These are phyloP conservation scores for Haemorhous mexicanus DNA, from an alignment of 2,113 vertebrate genomes.

Conservation along the genomic window DNA sequence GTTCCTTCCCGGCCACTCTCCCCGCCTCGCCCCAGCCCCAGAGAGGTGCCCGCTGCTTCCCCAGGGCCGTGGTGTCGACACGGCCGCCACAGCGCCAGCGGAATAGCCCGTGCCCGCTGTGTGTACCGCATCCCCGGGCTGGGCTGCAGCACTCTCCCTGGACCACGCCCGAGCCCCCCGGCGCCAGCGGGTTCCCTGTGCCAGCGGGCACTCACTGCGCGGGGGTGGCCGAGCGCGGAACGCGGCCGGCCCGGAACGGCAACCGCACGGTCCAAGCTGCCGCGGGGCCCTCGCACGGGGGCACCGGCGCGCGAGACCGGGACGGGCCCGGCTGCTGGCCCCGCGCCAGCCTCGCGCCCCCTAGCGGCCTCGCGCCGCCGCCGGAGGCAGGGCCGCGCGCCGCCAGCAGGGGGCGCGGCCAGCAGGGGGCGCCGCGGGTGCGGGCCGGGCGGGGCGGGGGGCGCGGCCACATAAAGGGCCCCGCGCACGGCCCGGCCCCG, in stretches of 20 bases:
- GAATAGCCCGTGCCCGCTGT: neutral
- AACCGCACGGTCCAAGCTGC: neutral
- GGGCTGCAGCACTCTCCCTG: neutral
- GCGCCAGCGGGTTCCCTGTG: neutral
- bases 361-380: no score
- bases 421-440: no score
- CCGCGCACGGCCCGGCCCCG: rapidly evolving
- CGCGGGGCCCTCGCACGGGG: neutral
- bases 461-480: neutral
- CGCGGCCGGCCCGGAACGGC: neutral
- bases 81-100: no score
- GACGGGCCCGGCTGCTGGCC: neutral
- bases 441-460: neutral
- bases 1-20: neutral
- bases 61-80: neutral
- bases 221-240: neutral
- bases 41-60: neutral
- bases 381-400: no score
- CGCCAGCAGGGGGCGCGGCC: no score
- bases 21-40: no score
- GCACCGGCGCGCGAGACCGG: neutral
- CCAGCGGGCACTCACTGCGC: neutral
- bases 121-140: neutral
- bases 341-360: no score
- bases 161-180: neutral